phyloP scores from a whole-genome alignment of 2,797 vertebrate genomes.

The Todus mexicanus region DNA sequence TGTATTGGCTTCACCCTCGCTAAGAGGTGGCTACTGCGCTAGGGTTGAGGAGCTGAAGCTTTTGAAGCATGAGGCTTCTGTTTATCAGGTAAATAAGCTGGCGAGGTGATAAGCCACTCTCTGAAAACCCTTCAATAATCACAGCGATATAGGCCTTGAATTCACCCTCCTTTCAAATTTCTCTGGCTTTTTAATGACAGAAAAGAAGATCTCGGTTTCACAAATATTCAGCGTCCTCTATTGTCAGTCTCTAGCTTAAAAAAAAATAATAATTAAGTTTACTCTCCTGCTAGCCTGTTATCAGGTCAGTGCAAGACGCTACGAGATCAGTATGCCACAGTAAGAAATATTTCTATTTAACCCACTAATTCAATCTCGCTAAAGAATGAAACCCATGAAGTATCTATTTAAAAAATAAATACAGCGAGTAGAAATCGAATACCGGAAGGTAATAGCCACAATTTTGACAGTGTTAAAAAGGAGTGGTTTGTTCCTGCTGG shows the following conservation, averaged over 20 bases:
- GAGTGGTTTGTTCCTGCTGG: not conserved
- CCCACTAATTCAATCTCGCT: slow-evolving; percentile 55
- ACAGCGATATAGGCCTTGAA: not conserved
- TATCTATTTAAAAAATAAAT: slow-evolving; percentile 65
- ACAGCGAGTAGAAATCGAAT: slow-evolving; percentile 54
- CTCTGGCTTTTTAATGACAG: not conserved
- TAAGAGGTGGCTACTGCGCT: not conserved
- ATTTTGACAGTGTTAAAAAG: not conserved
- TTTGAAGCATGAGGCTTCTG: slow-evolving; percentile 2
- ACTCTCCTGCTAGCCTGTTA: slow-evolving; percentile 36
- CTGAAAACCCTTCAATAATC: slow-evolving; percentile 16
- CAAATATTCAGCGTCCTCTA: slow-evolving; percentile 31
- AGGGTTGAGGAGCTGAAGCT: not conserved
- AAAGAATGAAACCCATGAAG: slow-evolving; percentile 58
- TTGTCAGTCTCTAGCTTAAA: slow-evolving; percentile 25
- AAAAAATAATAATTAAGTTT: slow-evolving; percentile 59
- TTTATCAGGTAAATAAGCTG: slow-evolving; percentile 41
- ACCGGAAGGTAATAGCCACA: not conserved
- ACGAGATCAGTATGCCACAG: not conserved
- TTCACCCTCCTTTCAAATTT: not conserved
- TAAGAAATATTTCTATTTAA: slow-evolving; percentile 57
- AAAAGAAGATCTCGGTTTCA: not conserved
- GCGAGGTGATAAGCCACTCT: slow-evolving; percentile 36
- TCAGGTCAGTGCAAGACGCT: slow-evolving; percentile 61
- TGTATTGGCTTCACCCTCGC: not conserved